Conservation (phyloP, 2,113 vertebrate species). For the Aythya baeri region DNA sequence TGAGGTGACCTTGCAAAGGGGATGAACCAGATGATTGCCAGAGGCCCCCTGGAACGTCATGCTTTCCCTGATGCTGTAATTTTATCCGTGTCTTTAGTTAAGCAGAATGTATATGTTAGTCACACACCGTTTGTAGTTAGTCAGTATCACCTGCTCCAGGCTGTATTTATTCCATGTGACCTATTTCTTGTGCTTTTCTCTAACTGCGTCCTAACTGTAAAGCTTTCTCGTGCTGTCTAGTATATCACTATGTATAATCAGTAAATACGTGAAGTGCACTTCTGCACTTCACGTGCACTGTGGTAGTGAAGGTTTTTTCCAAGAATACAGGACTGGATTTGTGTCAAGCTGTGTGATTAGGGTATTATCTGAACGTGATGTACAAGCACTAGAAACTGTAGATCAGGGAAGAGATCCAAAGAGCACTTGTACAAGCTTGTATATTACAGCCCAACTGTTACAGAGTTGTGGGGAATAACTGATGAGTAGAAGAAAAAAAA, state of each 20-base stretch:
- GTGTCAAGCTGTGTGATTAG: neutral
- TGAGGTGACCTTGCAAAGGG: neutral
- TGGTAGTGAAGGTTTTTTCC: neutral
- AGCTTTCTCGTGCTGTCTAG: neutral
- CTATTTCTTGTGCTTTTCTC: conserved; percentile 35
- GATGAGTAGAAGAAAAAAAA: neutral
- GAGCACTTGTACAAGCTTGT: neutral
- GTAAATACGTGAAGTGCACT: neutral
- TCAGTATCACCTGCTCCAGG: conserved; percentile 20
- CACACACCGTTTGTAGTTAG: conserved; percentile 12
- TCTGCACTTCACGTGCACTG: neutral
- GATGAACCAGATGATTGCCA: neutral
- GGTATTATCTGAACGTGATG: neutral
- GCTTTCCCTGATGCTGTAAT: neutral
- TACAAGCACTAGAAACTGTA: neutral
- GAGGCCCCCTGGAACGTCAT: neutral
- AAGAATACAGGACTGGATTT: neutral
- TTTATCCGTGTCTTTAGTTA: rapidly evolving
- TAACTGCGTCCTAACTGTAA: neutral
- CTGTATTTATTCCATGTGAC: neutral
- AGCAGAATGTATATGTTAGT: neutral
- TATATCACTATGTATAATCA: neutral
- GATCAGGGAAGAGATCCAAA: neutral
- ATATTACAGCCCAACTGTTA: neutral
- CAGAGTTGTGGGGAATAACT: neutral